Evolutionary conservation across 2,888 invertebrate genomes (phyloP), one percentile per base, ranked within the genome.

Genomic region (Epicampocera succincta): DNA sequence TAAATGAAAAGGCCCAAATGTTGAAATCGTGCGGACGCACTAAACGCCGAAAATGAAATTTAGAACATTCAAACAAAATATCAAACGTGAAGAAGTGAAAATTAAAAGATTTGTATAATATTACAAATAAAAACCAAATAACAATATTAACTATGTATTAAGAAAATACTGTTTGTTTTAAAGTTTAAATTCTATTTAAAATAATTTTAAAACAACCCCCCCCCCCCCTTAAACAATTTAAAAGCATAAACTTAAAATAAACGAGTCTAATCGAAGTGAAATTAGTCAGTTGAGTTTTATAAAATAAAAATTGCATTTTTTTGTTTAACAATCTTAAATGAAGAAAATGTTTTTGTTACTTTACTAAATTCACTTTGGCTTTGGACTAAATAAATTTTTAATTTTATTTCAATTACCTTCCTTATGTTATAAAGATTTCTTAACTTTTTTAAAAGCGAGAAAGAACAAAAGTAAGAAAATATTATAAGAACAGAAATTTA

Each of bases 111-210:
- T 42, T 72, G 60, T 68, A 60, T 17, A 4, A 15, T 38, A 54
- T 38, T 40, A 56, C 46, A 72, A 71, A 54, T 48, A 38, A 29
- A 60, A 69, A 61, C n/a, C 8, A 29, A 60, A 50, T 40, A 52
- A 61, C 11, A 44, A 60, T 65, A 56, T 68, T 50, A 48, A 58
- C 38, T 44, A n/a, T n/a, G n/a, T n/a, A 50, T 6, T 15, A 71
- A 54, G 29, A 33, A 63, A 42, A 54, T 50, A 76, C 52, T 73
- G 69, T 81, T 77, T 73, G 73, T 81, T 77, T 81, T 81, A 63
- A 73, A 9, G 68, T 81, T 71, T 65, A 73, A 69, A 81, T 74
- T 73, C 15, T 74, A 74, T 74, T 71, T 60, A 52, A 74, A 69
- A 54, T 72, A 50, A 73, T 80, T 82, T 58, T 44, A 73, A 52